A percentile compares a stretch with the other conserved stretches of the same genome.
Evolutionary conservation across 2,888 invertebrate species (phyloP).

Genomic region (Oxystoma pomonae): DNA sequence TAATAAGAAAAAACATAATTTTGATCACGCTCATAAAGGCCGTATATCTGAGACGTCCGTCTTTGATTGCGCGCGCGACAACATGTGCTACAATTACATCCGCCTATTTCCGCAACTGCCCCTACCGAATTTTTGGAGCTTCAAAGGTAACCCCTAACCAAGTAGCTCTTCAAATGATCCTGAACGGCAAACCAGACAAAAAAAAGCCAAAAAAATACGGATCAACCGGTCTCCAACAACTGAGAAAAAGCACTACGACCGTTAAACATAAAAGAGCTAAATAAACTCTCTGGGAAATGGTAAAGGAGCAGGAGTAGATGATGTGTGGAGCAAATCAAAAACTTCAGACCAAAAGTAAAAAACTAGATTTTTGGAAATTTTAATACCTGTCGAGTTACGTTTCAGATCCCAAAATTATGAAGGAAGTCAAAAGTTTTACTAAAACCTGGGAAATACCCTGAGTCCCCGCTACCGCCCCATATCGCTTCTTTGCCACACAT

Average conservation of each 20-base stretch:
- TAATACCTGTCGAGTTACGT: background rate
- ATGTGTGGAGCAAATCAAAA: background rate
- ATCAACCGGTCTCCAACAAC: background rate
- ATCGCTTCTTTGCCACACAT: background rate
- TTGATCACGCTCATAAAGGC: no score
- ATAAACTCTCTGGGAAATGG: background rate
- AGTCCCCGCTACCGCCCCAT: background rate
- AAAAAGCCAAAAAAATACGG: background rate
- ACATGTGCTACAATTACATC: no score
- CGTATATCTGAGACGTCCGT: no score
- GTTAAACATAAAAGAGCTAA: background rate
- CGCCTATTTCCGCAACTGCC: no score
- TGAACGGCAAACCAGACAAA: background rate
- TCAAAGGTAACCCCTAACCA: background rate
- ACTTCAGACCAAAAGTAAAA: background rate
- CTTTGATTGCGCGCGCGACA: no score
- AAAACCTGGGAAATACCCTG: background rate
- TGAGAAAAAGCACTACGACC: background rate
- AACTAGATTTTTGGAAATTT: background rate
- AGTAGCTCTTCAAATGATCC: background rate
- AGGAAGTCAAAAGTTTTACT: background rate
- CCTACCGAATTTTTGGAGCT: no score
- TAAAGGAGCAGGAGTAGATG: background rate
- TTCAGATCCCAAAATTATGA: background rate
- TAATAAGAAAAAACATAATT: no score